Base-by-base conservation (phyloP, 1,140 invertebrate species). In the Limonius californicus region DNA sequence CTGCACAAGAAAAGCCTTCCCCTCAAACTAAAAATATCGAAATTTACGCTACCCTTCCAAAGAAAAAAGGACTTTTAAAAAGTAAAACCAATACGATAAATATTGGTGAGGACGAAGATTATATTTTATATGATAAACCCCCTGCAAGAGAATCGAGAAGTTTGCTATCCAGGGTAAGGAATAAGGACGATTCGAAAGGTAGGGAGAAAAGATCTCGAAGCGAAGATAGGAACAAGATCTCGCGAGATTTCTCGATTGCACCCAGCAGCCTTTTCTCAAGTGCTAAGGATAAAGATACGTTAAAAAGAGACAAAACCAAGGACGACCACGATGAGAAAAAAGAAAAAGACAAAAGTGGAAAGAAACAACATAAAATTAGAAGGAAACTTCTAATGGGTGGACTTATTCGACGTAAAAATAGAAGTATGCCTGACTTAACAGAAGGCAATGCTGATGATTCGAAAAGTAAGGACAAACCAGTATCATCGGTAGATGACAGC, bases 351-450 rank as follows among this genome's bases (percentile, higher is more conserved):
- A 82, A 84, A 56, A 90, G 91, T 70, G 86, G 86, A 12, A 94
- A 94, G 71, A 95, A 95, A 68, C 92, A 95, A 73, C 92, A 95
- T 72, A 94, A 93, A 78, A 92, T 95, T 42, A 78, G 92, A 20
- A 82, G 92, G 72, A 95, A 94, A 76, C 70, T 95, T 0, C 71
- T 95, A 0, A 94, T 95, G 91, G 92, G 92, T 19, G 92, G 91
- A 1, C 79, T 95, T 55, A 94, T 95, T 27, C 84, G 88, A 65
- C 80, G 92, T 23, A 95, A 95, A 76, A 95, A 95, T 74, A 80
- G 91, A 63, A 94, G 91, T 60, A 91, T 95, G 89, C 93, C 93
- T 0, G 93, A 95, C 81, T 78, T 95, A 14, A 86, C 92, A 1
- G 91, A 93, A 73, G 83, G 82, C 1, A 85, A 88, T 62, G 77